Percentiles rank a stretch among this genome's conserved stretches.
Evolutionary conservation across 2,113 vertebrate species (phyloP).

Genomic region (Sminthopsis crassicaudata): DNA sequence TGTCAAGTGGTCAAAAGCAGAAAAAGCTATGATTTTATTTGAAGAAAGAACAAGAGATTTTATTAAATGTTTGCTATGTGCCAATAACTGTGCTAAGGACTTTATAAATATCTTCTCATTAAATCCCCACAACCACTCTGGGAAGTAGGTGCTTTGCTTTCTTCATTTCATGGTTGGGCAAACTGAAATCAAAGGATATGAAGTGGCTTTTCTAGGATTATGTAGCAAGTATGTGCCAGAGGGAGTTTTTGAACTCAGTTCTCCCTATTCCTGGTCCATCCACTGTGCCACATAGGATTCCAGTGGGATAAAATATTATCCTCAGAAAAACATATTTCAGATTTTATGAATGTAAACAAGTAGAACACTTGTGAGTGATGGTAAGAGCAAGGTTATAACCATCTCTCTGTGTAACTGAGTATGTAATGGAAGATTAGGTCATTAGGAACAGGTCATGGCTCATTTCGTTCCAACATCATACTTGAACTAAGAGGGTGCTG

Average conservation of each 20-base stretch:
- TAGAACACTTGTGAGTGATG: neutral
- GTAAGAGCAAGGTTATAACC: neutral
- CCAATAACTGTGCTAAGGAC: neutral
- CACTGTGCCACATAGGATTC: neutral
- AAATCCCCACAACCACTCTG: neutral
- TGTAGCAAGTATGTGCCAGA: neutral
- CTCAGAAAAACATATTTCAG: neutral
- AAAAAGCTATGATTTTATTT: neutral
- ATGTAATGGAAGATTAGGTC: neutral
- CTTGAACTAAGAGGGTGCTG: neutral
- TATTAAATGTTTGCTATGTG: neutral
- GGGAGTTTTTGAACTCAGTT: neutral
- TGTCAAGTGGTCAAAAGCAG: neutral
- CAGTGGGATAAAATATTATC: neutral
- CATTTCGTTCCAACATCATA: neutral
- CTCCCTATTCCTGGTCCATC: neutral
- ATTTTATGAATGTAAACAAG: neutral
- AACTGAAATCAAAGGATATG: neutral
- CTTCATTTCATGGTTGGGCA: neutral
- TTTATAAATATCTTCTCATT: neutral
- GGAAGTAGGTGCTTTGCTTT: neutral
- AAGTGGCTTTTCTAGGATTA: neutral
- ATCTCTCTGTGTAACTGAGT: neutral
- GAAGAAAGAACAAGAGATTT: neutral
- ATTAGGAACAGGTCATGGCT: neutral